Percentiles rank a stretch among this genome's conserved stretches.
Evolutionary conservation across 2,113 vertebrate species (phyloP).

Genomic region (Spizaetus ornatus): DNA sequence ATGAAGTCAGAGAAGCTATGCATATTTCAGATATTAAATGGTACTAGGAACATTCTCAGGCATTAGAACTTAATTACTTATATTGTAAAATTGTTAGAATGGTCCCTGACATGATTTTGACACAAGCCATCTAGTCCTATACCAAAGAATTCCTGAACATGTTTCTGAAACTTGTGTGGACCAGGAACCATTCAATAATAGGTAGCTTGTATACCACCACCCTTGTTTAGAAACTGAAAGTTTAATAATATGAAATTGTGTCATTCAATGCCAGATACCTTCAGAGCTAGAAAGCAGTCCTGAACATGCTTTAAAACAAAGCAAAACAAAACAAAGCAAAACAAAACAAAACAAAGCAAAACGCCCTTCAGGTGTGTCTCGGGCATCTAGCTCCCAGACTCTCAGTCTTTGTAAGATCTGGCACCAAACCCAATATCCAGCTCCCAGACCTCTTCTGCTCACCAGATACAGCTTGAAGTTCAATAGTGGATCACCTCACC

Average conservation of each 20-base stretch:
- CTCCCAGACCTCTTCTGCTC: not conserved
- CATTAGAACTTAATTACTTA: not conserved
- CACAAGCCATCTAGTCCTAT: not conserved
- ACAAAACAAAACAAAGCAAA: not conserved
- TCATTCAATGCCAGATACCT: not conserved
- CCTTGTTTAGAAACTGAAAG: not conserved
- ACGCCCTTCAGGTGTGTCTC: fast-evolving
- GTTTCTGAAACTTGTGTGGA: not conserved
- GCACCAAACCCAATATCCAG: not conserved
- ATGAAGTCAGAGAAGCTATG: not conserved
- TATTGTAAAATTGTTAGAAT: not conserved
- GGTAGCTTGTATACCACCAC: not conserved
- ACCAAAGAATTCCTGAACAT: not conserved
- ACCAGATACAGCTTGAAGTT: not conserved
- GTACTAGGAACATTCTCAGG: not conserved
- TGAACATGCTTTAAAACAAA: not conserved
- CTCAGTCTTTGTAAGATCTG: not conserved
- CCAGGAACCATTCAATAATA: not conserved
- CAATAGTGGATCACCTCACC: not conserved
- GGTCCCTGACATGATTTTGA: not conserved
- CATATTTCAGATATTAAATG: not conserved
- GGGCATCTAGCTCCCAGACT: not conserved
- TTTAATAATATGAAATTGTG: not conserved
- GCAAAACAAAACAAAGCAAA: not conserved
- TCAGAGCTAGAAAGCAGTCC: not conserved